These are phyloP conservation scores for Drosophila peninsularis DNA, from an alignment of 2,888 invertebrate species.

Conservation along the genomic window DNA sequence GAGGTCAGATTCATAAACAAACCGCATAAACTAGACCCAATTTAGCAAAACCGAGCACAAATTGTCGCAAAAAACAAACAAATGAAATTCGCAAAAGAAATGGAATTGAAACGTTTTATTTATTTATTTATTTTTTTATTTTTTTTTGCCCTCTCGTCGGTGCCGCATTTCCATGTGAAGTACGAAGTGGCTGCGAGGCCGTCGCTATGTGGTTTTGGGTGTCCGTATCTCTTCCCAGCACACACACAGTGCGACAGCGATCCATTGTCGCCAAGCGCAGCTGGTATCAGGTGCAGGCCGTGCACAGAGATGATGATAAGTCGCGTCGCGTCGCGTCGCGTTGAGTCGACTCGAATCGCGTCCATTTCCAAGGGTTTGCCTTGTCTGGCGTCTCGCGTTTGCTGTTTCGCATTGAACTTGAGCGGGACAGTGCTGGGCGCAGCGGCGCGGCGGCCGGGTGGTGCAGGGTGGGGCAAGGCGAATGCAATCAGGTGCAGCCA, in stretches of 20 bases:
- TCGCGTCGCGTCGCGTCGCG: constrained; percentile 28
- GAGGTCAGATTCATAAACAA: constrained; percentile 75
- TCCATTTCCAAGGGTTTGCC: constrained; percentile 79
- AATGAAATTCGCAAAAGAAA: constrained; percentile 62
- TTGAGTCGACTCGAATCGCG: constrained; percentile 34
- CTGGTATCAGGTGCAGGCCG: constrained; percentile 50
- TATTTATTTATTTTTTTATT: constrained; percentile 1
- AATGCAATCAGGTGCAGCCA: constrained; percentile 75
- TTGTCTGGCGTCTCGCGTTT: constrained; percentile 73
- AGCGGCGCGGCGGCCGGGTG: constrained; percentile 5
- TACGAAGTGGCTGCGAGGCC: constrained; percentile 30
- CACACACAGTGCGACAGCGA: background rate
- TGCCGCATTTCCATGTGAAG: constrained; percentile 60
- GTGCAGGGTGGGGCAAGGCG: constrained; percentile 4
- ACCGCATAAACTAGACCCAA: constrained; percentile 78
- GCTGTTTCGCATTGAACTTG: constrained; percentile 75
- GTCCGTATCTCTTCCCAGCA: constrained; percentile 23
- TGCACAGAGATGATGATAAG: constrained; percentile 48
- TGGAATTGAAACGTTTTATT: constrained; percentile 41
- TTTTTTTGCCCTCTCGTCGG: constrained; percentile 11
- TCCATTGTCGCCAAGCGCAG: constrained; percentile 25
- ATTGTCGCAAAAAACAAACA: constrained; percentile 19
- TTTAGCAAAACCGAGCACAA: constrained; percentile 56
- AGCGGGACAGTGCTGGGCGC: constrained; percentile 35
- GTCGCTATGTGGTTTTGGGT: constrained; percentile 48